These are phyloP conservation scores for Sebastolobus altivelis DNA, from an alignment of 2,797 vertebrate species.

Conservation along the genomic window DNA sequence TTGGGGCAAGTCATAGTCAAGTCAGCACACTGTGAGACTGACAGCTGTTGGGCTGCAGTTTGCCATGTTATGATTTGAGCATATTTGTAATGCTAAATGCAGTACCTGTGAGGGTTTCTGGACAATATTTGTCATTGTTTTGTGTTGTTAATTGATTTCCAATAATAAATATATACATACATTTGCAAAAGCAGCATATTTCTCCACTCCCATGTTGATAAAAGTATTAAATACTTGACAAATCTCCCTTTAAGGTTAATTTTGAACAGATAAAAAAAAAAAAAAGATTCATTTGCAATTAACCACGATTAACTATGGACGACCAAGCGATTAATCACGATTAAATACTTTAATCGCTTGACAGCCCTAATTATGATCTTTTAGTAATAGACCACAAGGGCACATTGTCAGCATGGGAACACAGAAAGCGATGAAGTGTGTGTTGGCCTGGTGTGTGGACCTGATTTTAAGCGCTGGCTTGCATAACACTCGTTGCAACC, in stretches of 20 bases:
- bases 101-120: neutral
- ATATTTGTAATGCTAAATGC: neutral
- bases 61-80: neutral
- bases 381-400: constrained; percentile 1
- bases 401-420: constrained; percentile 19
- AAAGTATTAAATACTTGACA: neutral
- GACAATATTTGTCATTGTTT: neutral
- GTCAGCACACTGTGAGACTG: too few species aligned
- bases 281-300: neutral
- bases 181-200: neutral
- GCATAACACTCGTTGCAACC: constrained; percentile 41
- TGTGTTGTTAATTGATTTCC: neutral
- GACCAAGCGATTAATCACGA: neutral
- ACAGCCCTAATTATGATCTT: neutral
- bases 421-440: constrained; percentile 13
- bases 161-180: neutral
- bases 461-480: constrained; percentile 63
- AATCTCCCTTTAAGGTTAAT: neutral
- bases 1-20: neutral
- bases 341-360: too few species aligned
- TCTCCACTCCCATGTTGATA: neutral
- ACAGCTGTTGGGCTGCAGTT: neutral
- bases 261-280: neutral
- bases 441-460: constrained; percentile 30
- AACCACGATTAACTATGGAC: neutral